Evolutionary conservation across 2,797 vertebrate species (phyloP).

Genomic region (Knipowitschia caucasica): DNA sequence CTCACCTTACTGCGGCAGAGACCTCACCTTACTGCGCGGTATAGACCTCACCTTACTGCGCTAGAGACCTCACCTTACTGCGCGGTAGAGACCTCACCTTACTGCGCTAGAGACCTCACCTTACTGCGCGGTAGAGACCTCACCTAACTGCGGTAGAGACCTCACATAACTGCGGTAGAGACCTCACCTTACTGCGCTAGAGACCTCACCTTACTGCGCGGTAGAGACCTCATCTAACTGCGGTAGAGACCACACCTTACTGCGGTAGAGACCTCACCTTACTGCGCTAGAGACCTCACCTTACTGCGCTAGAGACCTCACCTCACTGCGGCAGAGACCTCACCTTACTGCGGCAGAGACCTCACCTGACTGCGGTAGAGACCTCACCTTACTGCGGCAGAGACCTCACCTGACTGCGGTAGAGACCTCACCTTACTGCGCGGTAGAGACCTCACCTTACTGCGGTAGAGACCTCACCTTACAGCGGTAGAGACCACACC

Average conservation of each 20-base stretch:
- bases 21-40: too few species aligned
- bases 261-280: conserved; percentile 92
- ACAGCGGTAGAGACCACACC: conserved; percentile 89
- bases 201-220: conserved; percentile 90
- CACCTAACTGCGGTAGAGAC: conserved; percentile 92
- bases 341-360: conserved; percentile 92
- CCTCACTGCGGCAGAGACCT: conserved; percentile 90
- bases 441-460: conserved; percentile 88
- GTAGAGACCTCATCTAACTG: conserved; percentile 90
- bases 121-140: too few species aligned
- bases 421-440: too few species aligned
- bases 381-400: conserved; percentile 89
- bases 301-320: conserved; percentile 90
- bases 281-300: conserved; percentile 89
- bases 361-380: conserved; percentile 92
- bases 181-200: conserved; percentile 89
- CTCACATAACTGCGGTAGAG: conserved; percentile 92
- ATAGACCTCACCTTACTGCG: conserved; percentile 89
- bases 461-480: conserved; percentile 92
- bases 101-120: conserved; percentile 89
- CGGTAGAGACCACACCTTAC: conserved; percentile 91
- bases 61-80: too few species aligned
- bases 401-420: conserved; percentile 91
- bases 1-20: conserved; percentile 92
- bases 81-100: too few species aligned